These are phyloP conservation scores for Dexiosoma caninum DNA, from an alignment of 2,888 invertebrate species.

Conservation along the genomic window DNA sequence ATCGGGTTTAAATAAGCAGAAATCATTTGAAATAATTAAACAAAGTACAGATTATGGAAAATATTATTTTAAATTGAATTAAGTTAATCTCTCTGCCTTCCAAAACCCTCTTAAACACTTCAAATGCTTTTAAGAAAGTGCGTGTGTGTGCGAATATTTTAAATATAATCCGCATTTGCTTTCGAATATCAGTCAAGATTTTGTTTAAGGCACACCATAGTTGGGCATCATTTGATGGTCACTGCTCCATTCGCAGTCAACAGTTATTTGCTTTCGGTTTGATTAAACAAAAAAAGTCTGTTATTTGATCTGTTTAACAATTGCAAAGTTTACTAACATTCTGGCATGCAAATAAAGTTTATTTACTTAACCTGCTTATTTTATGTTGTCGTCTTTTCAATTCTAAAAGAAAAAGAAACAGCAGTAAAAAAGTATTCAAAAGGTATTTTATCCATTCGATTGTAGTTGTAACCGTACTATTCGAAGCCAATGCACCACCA, in stretches of 20 bases:
- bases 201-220: background rate
- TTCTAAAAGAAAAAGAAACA: background rate
- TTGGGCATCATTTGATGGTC: conserved; percentile 24
- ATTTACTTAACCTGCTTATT: conserved; percentile 9
- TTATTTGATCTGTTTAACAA: conserved; percentile 56
- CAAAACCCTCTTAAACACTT: conserved; percentile 19
- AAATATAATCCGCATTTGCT: background rate
- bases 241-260: background rate
- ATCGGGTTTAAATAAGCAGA: background rate
- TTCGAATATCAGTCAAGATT: background rate
- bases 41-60: background rate
- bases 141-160: background rate
- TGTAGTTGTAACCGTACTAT: conserved; percentile 6
- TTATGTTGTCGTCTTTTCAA: background rate
- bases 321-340: conserved; percentile 45
- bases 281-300: conserved; percentile 1
- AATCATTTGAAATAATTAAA: conserved; percentile 48
- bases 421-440: background rate
- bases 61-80: background rate
- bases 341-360: conserved; percentile 46
- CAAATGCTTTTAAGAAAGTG: conserved; percentile 9
- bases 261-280: background rate
- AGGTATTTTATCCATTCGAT: conserved; percentile 11
- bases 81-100: background rate
- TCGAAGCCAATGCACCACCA: conserved; percentile 47